Base-by-base conservation (phyloP, 37 sponge, comb jelly and placozoan genomes). In the Ianthella basta region DNA sequence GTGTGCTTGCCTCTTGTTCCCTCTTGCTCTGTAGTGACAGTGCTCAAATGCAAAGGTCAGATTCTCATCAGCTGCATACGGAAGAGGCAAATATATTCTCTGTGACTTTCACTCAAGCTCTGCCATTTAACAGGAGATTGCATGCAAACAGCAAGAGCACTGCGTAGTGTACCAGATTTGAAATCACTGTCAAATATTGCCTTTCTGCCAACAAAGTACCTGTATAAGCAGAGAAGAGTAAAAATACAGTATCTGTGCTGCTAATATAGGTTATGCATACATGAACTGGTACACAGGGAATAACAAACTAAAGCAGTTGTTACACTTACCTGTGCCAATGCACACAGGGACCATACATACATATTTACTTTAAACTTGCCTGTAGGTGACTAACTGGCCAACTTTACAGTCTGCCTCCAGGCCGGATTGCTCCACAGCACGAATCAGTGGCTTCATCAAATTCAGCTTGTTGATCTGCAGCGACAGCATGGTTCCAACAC, bases 141-240 rank as follows among this genome's bases (percentile, higher is more conserved):
- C 19, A 16, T 53, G 78, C 3, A 64, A 19, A 34, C 20, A 34
- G 54, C 29, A 21, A 21, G 19, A 24, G 56, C 36, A 4, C 32
- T 70, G 32, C 25, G 15, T 27, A 27, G 30, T n/a, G 25, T 44
- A 95, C 95, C 95, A 79, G 67, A 60, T 83, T 94, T 96, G 84
- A 92, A 96, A 6, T 96, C 95, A 75, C 92, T 91, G 65, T 98
- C 99, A 90, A 98, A 96, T 87, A 98, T 94, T 60, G 88, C 91
- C 68, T 98, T 98, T 59, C 91, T 84, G 54, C 99, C 99, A 15
- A 96, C 89, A 87, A 92, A 98, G 80, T 94, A 97, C 68, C 94
- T 91, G 59, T 18, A 29, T 24, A 55, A 32, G 27, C 23, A 44
- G 19, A 16, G 27, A 14, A 72, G 35, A 36, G 5, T 37, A 68